phyloP scores from a whole-genome alignment of 2,888 invertebrate species.

The Caradrina kadenii region DNA sequence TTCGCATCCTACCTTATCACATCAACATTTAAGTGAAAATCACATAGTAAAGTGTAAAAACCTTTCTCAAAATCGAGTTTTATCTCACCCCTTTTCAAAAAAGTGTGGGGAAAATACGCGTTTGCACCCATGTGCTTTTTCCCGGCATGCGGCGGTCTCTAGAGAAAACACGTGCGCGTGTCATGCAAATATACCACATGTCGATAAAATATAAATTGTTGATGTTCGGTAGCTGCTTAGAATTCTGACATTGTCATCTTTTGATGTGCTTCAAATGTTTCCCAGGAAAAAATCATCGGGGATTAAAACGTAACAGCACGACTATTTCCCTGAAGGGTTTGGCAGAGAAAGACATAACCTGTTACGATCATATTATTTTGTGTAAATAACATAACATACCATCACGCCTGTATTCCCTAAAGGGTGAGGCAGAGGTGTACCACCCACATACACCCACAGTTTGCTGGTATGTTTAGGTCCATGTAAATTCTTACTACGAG shows the following conservation, averaged over 20 bases:
- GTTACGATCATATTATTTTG: too few relatives aligned
- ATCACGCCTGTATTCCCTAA: too few relatives aligned
- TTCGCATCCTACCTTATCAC: background rate
- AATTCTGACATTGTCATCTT: slow-evolving; percentile 33
- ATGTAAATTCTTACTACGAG: too few relatives aligned
- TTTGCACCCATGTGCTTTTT: slow-evolving; percentile 37
- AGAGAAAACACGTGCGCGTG: slow-evolving; percentile 46
- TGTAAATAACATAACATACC: too few relatives aligned
- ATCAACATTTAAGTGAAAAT: slow-evolving; percentile 9
- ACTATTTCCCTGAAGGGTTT: too few relatives aligned
- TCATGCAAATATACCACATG: slow-evolving; percentile 53
- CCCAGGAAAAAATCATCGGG: background rate
- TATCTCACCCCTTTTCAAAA: slow-evolving; percentile 25
- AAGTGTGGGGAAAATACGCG: slow-evolving; percentile 39
- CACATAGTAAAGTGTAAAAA: slow-evolving; percentile 31
- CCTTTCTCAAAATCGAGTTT: background rate
- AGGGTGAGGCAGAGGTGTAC: too few relatives aligned
- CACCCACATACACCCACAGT: too few relatives aligned
- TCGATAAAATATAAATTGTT: slow-evolving; percentile 47
- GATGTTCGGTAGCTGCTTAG: slow-evolving; percentile 19
- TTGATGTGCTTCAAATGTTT: slow-evolving; percentile 15
- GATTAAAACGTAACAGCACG: too few relatives aligned
- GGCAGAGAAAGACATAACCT: too few relatives aligned
- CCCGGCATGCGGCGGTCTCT: too few relatives aligned
- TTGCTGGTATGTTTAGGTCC: too few relatives aligned